Conservation (phyloP, 2,113 vertebrate species). For the Nothocercus julius region DNA sequence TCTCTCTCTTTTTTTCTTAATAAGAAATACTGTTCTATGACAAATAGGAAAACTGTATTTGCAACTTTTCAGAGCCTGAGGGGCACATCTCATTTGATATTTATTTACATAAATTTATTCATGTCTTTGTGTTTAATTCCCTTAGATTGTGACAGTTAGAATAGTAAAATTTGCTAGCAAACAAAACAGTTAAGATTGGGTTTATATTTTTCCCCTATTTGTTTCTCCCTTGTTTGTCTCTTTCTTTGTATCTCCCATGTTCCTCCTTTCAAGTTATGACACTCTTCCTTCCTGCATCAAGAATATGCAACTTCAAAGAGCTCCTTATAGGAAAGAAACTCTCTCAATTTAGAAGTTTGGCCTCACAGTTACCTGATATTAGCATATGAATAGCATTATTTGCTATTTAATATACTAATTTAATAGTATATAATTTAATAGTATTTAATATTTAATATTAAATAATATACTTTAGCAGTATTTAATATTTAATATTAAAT, state of each 20-base stretch:
- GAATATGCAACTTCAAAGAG: not conserved
- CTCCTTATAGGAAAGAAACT: not conserved
- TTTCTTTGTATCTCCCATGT: not conserved
- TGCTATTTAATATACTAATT: not conserved
- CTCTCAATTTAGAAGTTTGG: not conserved
- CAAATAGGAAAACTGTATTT: conserved; percentile 14
- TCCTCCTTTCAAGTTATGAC: not conserved
- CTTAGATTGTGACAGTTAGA: conserved; percentile 42
- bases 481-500: no score
- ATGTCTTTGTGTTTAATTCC: conserved; percentile 51
- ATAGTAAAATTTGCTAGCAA: conserved; percentile 45
- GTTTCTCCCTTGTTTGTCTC: not conserved
- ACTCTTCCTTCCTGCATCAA: not conserved
- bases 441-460: no score
- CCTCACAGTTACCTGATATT: not conserved
- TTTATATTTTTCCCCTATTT: not conserved
- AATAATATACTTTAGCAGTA: no score
- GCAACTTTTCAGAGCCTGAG: conserved; percentile 47
- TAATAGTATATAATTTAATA: no score
- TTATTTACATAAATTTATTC: conserved; percentile 44
- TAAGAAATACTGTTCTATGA: not conserved
- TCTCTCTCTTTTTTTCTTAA: not conserved
- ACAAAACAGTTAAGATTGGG: conserved; percentile 11
- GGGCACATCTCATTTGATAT: conserved; percentile 37
- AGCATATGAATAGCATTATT: not conserved